Percentiles rank a stretch among this genome's conserved stretches.
Evolutionary conservation across 2,113 vertebrate genomes (phyloP).

Genomic region (Crocuta crocuta): DNA sequence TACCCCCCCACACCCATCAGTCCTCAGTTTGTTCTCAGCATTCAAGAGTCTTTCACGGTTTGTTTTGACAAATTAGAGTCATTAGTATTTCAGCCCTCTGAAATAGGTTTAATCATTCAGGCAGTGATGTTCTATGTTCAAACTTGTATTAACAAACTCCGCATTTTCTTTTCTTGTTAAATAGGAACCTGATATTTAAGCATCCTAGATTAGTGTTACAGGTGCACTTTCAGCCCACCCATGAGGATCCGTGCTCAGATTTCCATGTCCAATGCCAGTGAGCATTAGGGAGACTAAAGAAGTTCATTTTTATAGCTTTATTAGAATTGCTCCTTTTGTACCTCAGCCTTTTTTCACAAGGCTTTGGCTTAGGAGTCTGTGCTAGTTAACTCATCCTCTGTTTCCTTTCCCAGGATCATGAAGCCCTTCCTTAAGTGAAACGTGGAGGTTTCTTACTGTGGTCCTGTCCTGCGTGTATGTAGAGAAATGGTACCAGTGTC

Average conservation of each 20-base stretch:
- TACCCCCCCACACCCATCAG: too few relatives aligned
- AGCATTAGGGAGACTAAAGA: conserved; percentile 64
- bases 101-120: conserved; percentile 78
- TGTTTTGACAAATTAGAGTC: conserved; percentile 78
- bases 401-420: conserved; percentile 71
- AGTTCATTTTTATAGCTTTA: conserved; percentile 70
- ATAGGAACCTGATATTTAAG: conserved; percentile 72
- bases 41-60: too few relatives aligned
- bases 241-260: conserved; percentile 40
- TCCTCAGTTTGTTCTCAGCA: too few relatives aligned
- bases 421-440: conserved; percentile 50
- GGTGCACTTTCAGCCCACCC: conserved; percentile 70
- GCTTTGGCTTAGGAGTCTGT: conserved; percentile 51
- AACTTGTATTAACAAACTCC: conserved; percentile 59
- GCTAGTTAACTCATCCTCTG: conserved; percentile 58
- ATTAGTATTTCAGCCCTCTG: conserved; percentile 74
- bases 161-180: conserved; percentile 54
- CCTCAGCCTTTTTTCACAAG: conserved; percentile 54
- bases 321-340: conserved; percentile 74
- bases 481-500: neutral
- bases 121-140: conserved; percentile 46
- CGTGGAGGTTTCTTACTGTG: neutral
- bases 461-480: neutral
- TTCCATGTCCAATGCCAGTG: conserved; percentile 54
- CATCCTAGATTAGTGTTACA: conserved; percentile 70